A percentile compares a stretch with the other conserved stretches of the same genome.
Evolutionary conservation across 2,113 vertebrate genomes (phyloP).

Genomic region (Gymnorhina tibicen): DNA sequence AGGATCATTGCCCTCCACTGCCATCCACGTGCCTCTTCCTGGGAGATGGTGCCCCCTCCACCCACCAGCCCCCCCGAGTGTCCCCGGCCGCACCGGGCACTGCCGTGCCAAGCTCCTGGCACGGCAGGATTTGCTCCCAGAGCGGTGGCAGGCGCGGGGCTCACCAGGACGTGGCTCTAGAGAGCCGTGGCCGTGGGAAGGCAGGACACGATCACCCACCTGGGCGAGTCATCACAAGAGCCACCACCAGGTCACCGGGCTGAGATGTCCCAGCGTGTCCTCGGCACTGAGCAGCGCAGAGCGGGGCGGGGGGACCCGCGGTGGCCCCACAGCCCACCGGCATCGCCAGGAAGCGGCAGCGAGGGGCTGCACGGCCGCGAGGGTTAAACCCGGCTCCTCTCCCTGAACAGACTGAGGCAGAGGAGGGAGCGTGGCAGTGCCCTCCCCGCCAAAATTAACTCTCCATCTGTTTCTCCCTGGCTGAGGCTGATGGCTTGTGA

Average conservation of each 20-base stretch:
- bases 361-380: background rate
- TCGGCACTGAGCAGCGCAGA: background rate
- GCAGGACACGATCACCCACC: background rate
- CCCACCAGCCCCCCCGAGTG: rapidly evolving
- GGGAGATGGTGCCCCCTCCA: background rate
- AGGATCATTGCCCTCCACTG: background rate
- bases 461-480: conserved; percentile 64
- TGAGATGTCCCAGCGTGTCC: background rate
- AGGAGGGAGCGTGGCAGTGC: background rate
- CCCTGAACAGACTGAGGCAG: background rate
- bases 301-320: rapidly evolving
- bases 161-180: rapidly evolving
- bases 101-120: background rate
- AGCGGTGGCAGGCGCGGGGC: rapidly evolving
- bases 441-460: conserved; percentile 46
- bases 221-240: too few species aligned
- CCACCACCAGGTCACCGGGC: background rate
- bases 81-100: background rate
- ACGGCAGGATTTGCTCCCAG: rapidly evolving
- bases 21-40: rapidly evolving
- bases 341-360: background rate
- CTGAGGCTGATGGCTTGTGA: conserved; percentile 67
- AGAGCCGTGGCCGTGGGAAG: background rate
- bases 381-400: background rate
- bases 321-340: rapidly evolving